Percentiles rank a stretch among this genome's conserved stretches.
These are phyloP conservation scores for Pterocles orientalis DNA, from an alignment of 2,113 vertebrate species.

Conservation along the genomic window DNA sequence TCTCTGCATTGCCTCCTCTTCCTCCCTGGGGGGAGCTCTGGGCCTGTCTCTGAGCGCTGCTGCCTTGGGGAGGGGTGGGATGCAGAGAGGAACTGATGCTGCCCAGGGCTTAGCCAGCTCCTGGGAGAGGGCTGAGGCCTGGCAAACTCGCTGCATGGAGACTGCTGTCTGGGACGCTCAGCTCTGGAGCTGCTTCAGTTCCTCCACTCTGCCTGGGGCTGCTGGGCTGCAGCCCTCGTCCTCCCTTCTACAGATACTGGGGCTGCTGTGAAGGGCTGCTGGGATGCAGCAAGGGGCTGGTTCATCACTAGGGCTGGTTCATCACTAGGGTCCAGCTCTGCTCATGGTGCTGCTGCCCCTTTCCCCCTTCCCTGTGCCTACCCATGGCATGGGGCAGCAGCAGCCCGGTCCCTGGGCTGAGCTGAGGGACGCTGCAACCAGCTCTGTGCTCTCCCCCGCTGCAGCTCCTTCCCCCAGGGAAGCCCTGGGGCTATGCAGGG, in stretches of 20 bases:
- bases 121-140: background rate
- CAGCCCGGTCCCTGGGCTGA: rapidly evolving
- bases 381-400: rapidly evolving
- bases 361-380: background rate
- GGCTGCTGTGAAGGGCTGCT: background rate
- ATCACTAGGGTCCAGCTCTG: background rate
- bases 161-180: background rate
- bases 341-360: background rate
- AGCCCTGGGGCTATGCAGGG: background rate
- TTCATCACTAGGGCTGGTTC: background rate
- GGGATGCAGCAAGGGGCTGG: background rate
- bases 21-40: conserved; percentile 56
- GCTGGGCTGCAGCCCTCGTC: rapidly evolving
- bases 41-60: background rate
- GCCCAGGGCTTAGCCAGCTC: background rate
- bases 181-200: background rate
- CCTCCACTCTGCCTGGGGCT: background rate
- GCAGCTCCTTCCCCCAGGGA: background rate
- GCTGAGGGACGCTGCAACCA: background rate
- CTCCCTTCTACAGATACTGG: background rate
- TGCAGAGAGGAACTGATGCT: background rate
- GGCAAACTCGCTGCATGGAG: rapidly evolving
- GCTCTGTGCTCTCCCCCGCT: background rate
- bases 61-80: background rate
- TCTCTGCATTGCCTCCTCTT: background rate